Conservation (phyloP, 1,140 invertebrate genomes). For the Ruditapes philippinarum region DNA sequence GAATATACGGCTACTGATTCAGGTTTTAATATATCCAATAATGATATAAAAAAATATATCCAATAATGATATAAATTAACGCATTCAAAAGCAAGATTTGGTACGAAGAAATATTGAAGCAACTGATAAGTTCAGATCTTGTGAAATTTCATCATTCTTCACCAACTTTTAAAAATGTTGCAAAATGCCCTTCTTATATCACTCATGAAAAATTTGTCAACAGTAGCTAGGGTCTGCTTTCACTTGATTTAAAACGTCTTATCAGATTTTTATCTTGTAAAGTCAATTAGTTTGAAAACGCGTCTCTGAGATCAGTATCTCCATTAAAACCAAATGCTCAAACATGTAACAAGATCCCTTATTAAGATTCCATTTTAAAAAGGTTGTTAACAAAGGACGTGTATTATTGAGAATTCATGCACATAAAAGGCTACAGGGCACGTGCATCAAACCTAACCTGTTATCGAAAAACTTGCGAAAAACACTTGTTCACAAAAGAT, state of each 20-base stretch:
- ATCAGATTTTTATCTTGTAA: slow-evolving; percentile 7
- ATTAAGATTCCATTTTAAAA: slow-evolving; percentile 53
- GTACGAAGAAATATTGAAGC: no score
- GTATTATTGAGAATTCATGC: slow-evolving; percentile 2
- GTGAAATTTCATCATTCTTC: no score
- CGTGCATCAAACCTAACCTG: slow-evolving; percentile 34
- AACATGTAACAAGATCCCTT: background rate
- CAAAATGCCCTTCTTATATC: background rate
- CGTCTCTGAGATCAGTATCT: slow-evolving; percentile 11
- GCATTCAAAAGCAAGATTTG: no score
- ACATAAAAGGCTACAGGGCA: background rate
- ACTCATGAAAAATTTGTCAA: background rate
- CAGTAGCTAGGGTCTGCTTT: background rate
- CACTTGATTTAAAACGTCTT: background rate
- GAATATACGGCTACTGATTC: no score
- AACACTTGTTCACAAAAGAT: slow-evolving; percentile 24
- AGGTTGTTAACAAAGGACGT: background rate
- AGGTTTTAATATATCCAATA: no score
- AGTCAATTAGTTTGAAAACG: slow-evolving; percentile 37
- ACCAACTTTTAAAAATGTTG: no score
- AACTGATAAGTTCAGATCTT: no score
- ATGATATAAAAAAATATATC: no score
- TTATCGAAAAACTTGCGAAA: slow-evolving; percentile 38
- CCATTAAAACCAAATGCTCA: slow-evolving; percentile 10
- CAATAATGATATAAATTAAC: no score